Conservation (phyloP, 2,113 vertebrate species). For the Thunnus maccoyii region DNA sequence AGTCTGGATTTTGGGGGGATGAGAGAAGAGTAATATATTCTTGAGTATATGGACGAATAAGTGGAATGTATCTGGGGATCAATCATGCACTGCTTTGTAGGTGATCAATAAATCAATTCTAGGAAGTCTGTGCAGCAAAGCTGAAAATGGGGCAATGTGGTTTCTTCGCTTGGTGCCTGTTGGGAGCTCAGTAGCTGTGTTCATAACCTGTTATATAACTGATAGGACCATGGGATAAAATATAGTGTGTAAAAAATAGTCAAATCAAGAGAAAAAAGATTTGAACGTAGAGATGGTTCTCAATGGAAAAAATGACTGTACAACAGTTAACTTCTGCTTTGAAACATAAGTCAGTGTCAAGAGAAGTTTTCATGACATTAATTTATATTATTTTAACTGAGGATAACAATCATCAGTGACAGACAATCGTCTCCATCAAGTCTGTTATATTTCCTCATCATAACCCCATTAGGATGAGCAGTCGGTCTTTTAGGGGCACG, state of each 20-base stretch:
- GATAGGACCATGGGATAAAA: neutral
- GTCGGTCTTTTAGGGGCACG: constrained; percentile 68
- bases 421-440: constrained; percentile 37
- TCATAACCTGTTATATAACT: constrained; percentile 46
- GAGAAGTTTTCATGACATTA: neutral
- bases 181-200: constrained; percentile 22
- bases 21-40: neutral
- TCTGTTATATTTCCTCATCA: constrained; percentile 60
- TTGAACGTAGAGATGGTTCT: neutral
- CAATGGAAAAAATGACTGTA: neutral
- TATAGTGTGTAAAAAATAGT: neutral
- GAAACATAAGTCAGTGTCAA: constrained; percentile 2
- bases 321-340: neutral
- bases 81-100: constrained; percentile 37
- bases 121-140: constrained; percentile 43
- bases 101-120: constrained; percentile 63
- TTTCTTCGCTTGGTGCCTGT: constrained; percentile 32
- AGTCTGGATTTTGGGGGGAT: neutral
- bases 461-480: constrained; percentile 61
- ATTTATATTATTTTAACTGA: constrained; percentile 31
- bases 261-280: neutral
- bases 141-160: constrained; percentile 30
- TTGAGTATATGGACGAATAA: constrained; percentile 10
- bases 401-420: constrained; percentile 4
- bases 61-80: neutral